Conservation (phyloP, 2,113 vertebrate species). For the Calypte anna region DNA sequence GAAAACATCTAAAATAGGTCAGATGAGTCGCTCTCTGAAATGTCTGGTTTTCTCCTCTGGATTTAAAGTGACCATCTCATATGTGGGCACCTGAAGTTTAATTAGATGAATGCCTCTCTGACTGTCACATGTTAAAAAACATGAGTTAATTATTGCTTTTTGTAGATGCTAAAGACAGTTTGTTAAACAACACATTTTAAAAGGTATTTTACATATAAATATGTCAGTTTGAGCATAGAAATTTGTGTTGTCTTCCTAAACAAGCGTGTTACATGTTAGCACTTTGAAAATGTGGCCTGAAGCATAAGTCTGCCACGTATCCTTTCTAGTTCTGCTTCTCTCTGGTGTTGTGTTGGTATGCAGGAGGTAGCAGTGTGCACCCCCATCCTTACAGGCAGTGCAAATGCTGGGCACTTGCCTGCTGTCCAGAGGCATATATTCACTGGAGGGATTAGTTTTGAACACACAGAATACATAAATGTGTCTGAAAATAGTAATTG, state of each 20-base stretch:
- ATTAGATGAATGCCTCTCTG: background rate
- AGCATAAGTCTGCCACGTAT: background rate
- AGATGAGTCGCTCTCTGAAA: background rate
- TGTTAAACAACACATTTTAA: background rate
- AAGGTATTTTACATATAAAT: background rate
- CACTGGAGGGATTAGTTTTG: background rate
- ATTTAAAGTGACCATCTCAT: background rate
- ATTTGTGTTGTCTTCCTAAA: background rate
- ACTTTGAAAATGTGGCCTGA: background rate
- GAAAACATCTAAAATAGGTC: constrained; percentile 43
- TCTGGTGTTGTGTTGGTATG: background rate
- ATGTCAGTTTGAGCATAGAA: background rate
- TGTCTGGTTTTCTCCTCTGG: background rate
- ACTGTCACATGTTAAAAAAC: background rate
- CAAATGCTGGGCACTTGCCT: background rate
- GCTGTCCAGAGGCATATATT: background rate
- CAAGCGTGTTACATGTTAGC: background rate
- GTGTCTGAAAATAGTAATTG: background rate
- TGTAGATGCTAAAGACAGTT: background rate
- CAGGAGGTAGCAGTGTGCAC: background rate
- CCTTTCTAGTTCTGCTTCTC: background rate
- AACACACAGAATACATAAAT: background rate
- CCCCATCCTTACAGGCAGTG: rapidly evolving
- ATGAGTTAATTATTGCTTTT: background rate
- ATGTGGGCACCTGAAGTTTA: background rate